Conservation (phyloP, 2,797 vertebrate species). For the Chelon labrosus region DNA sequence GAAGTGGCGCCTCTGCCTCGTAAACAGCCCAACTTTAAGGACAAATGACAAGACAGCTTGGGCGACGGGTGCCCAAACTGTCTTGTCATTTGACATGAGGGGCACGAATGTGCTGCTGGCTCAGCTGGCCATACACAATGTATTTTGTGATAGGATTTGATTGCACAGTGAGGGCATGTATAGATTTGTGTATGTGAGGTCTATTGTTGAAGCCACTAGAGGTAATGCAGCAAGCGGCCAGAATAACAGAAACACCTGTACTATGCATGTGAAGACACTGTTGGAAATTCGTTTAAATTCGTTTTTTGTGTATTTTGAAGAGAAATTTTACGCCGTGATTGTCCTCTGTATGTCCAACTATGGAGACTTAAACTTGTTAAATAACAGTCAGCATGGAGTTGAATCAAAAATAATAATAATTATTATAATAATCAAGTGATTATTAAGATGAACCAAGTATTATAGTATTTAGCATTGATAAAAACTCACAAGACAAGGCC, state of each 20-base stretch:
- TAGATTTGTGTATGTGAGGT: slow-evolving; percentile 1
- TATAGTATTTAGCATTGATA: too few species aligned
- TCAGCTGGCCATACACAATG: slow-evolving; percentile 7
- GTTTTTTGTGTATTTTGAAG: too few species aligned
- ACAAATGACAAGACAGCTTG: slow-evolving; percentile 46
- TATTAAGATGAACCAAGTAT: too few species aligned
- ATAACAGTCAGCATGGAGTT: too few species aligned
- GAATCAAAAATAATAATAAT: too few species aligned
- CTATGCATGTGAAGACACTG: too few species aligned
- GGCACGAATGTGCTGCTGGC: slow-evolving; percentile 9
- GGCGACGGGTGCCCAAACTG: slow-evolving; percentile 28
- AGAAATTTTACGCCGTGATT: too few species aligned
- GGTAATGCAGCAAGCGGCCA: slow-evolving; percentile 1
- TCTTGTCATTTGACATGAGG: slow-evolving; percentile 18
- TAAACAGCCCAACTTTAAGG: slow-evolving; percentile 59
- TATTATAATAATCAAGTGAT: too few species aligned
- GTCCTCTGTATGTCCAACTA: too few species aligned
- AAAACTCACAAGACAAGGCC: too few species aligned
- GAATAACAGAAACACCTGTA: slow-evolving; percentile 4
- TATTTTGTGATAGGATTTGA: slow-evolving; percentile 34
- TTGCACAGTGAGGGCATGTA: slow-evolving; percentile 19
- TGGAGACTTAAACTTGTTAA: too few species aligned
- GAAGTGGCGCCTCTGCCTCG: slow-evolving; percentile 45
- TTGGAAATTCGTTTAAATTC: too few species aligned
- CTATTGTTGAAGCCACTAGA: background rate